A percentile compares a stretch with the other conserved stretches of the same genome.
Evolutionary conservation across 2,113 vertebrate genomes (phyloP).

Genomic region (Mugil cephalus): DNA sequence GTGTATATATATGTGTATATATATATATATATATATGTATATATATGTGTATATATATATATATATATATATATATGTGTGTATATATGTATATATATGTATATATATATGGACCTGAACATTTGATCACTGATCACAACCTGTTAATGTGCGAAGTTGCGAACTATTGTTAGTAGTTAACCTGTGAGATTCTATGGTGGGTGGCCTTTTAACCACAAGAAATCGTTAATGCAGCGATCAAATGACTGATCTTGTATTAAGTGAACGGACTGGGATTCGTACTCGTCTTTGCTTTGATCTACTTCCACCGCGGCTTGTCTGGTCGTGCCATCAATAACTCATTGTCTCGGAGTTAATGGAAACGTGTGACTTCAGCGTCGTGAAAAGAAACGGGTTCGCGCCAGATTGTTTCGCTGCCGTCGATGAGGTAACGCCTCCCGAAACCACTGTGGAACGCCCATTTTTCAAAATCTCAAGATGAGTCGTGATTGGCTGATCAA

Average conservation of each 20-base stretch:
- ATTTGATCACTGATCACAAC: too few relatives aligned
- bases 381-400: constrained; percentile 79
- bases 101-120: too few relatives aligned
- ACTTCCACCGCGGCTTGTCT: neutral
- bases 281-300: neutral
- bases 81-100: too few relatives aligned
- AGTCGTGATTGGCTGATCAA: constrained; percentile 83
- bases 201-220: neutral
- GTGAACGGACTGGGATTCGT: too few relatives aligned
- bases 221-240: too few relatives aligned
- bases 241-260: neutral
- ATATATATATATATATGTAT: too few relatives aligned
- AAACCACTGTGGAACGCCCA: constrained; percentile 62
- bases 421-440: constrained; percentile 51
- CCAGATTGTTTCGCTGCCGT: constrained; percentile 79
- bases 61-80: too few relatives aligned
- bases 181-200: too few relatives aligned
- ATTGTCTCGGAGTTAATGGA: constrained; percentile 20
- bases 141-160: too few relatives aligned
- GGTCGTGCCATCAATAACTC: constrained; percentile 6
- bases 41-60: too few relatives aligned
- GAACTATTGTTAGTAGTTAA: too few relatives aligned
- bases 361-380: neutral
- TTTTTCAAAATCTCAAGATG: constrained; percentile 87
- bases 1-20: too few relatives aligned